phyloP scores from a whole-genome alignment of 2,797 vertebrate species.

The Leptodactylus fallax region DNA sequence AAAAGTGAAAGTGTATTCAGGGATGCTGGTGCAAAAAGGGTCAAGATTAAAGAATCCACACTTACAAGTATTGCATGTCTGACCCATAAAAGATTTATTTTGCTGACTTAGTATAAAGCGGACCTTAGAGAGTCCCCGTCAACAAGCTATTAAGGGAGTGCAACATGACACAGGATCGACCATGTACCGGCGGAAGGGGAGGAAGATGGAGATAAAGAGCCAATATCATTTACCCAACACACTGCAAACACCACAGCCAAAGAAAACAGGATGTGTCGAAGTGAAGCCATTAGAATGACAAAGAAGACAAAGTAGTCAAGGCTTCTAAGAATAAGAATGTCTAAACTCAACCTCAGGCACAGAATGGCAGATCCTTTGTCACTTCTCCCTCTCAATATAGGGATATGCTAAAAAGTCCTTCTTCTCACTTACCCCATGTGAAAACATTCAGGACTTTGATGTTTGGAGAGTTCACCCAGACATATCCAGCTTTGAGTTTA shows the following conservation, averaged over 20 bases:
- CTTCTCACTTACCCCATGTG: neutral
- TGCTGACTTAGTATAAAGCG: constrained; percentile 36
- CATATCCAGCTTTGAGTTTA: neutral
- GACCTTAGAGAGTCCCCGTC: constrained; percentile 1
- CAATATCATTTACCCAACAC: constrained; percentile 48
- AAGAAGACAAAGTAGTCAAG: constrained; percentile 42
- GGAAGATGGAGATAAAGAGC: constrained; percentile 46
- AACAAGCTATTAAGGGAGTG: constrained; percentile 28
- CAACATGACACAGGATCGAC: constrained; percentile 24
- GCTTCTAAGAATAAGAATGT: constrained; percentile 51
- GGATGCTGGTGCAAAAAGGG: constrained; percentile 35
- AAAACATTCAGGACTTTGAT: too few relatives aligned
- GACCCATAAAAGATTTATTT: constrained; percentile 22
- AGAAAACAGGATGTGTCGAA: constrained; percentile 54
- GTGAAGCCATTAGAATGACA: constrained; percentile 51
- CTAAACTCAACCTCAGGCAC: constrained; percentile 37
- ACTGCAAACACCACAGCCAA: constrained; percentile 56
- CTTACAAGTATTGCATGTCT: constrained; percentile 29
- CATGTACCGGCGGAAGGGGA: neutral
- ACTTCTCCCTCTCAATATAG: neutral
- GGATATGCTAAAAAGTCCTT: neutral
- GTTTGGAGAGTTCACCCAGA: neutral
- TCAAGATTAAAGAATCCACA: constrained; percentile 33
- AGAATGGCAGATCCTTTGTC: constrained; percentile 36
- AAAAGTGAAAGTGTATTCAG: constrained; percentile 35